Conservation (phyloP, 2,888 invertebrate genomes). For the Elgonia sp. region DNA sequence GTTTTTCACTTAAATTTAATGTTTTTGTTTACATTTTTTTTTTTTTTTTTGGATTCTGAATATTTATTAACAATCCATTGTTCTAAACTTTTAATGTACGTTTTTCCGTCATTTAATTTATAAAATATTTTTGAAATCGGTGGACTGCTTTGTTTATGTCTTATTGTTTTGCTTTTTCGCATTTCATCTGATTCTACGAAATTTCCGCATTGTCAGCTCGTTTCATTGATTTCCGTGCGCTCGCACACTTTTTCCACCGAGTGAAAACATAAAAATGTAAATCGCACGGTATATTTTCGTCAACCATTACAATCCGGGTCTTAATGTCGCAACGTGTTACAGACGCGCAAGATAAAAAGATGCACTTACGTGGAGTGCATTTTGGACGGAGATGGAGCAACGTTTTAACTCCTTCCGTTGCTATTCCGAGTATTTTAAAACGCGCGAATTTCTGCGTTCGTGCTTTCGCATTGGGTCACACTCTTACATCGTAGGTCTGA, state of each 20-base stretch:
- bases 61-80: no score
- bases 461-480: slow-evolving; percentile 50
- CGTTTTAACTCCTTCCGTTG: slow-evolving; percentile 27
- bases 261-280: slow-evolving; percentile 41
- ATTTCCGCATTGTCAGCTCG: slow-evolving; percentile 11
- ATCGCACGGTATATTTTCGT: slow-evolving; percentile 29
- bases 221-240: not conserved
- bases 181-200: no score
- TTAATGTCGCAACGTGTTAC: slow-evolving; percentile 57
- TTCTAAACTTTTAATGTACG: no score
- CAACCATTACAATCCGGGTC: slow-evolving; percentile 36
- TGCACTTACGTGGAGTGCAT: slow-evolving; percentile 52
- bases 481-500: slow-evolving; percentile 37
- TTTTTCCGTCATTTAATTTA: no score
- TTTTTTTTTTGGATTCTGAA: no score
- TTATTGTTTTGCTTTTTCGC: no score
- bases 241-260: not conserved
- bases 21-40: no score
- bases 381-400: not conserved
- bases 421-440: slow-evolving; percentile 47
- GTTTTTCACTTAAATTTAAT: no score
- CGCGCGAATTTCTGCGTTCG: slow-evolving; percentile 46
- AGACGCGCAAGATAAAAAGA: slow-evolving; percentile 57
- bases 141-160: slow-evolving; percentile 7
- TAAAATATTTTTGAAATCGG: no score